These are phyloP conservation scores for Drosophila pseudotalamancana DNA, from an alignment of 2,888 invertebrate genomes.

Conservation along the genomic window DNA sequence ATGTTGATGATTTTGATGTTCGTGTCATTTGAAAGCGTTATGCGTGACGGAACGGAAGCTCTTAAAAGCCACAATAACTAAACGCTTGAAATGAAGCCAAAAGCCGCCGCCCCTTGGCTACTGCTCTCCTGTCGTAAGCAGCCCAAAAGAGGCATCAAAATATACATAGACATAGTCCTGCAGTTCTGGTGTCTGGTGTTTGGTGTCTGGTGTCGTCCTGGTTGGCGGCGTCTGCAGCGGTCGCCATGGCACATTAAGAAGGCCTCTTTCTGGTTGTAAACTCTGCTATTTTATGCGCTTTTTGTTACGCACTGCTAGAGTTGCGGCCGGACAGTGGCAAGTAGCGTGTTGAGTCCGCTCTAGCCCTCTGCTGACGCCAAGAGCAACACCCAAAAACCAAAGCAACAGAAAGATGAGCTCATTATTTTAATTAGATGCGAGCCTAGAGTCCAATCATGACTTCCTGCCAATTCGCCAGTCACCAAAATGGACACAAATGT, in stretches of 20 bases:
- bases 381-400: conserved; percentile 9
- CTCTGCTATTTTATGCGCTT: conserved; percentile 68
- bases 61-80: conserved; percentile 72
- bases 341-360: conserved; percentile 11
- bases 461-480: conserved; percentile 11
- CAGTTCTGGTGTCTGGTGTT: conserved; percentile 1
- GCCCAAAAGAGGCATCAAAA: conserved; percentile 22
- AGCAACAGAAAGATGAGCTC: conserved; percentile 29
- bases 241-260: conserved; percentile 74
- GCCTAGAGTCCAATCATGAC: conserved; percentile 14
- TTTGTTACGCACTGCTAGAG: conserved; percentile 64
- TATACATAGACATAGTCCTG: conserved; percentile 4
- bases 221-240: conserved; percentile 39
- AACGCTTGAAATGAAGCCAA: conserved; percentile 69
- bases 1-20: conserved; percentile 76
- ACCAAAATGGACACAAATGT: conserved; percentile 13
- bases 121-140: not conserved
- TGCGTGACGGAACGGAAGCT: conserved; percentile 75
- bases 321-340: conserved; percentile 20
- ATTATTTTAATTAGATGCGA: conserved; percentile 72
- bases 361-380: conserved; percentile 32
- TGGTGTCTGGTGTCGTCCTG: conserved; percentile 43
- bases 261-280: conserved; percentile 65
- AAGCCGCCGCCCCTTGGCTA: conserved; percentile 26
- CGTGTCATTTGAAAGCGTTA: conserved; percentile 73